Evolutionary conservation across 2,113 vertebrate species (phyloP).

Genomic region (Pavo muticus): DNA sequence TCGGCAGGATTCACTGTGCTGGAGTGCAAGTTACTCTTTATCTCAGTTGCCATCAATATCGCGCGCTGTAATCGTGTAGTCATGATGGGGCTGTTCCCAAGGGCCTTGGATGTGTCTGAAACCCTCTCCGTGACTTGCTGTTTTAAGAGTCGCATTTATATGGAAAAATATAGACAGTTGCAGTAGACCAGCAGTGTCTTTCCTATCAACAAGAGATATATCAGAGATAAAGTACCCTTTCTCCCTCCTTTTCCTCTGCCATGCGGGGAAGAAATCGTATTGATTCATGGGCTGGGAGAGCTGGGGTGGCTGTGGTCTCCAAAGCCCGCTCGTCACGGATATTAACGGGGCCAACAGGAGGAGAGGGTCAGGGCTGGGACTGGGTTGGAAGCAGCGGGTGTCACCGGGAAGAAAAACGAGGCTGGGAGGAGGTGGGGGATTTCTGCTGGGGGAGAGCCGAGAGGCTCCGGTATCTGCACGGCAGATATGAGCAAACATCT

Average conservation of each 20-base stretch:
- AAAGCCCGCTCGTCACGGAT: slow-evolving; percentile 27
- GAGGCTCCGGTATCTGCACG: neutral
- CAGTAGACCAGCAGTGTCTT: slow-evolving; percentile 51
- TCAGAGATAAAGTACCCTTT: slow-evolving; percentile 12
- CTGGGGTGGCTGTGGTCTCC: slow-evolving; percentile 11
- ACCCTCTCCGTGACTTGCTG: slow-evolving; percentile 51
- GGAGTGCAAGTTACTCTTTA: neutral
- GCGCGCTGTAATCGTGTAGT: neutral
- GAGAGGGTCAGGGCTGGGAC: neutral
- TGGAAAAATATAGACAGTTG: neutral
- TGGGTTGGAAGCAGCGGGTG: neutral
- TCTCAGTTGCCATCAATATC: slow-evolving; percentile 7
- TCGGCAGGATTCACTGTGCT: neutral
- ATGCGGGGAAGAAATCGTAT: neutral
- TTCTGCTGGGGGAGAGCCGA: neutral
- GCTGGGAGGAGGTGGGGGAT: neutral
- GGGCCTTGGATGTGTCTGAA: slow-evolving; percentile 18
- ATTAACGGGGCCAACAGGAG: slow-evolving; percentile 19
- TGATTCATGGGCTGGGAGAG: slow-evolving; percentile 50
- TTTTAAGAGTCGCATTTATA: slow-evolving; percentile 58
- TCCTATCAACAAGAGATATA: slow-evolving; percentile 35
- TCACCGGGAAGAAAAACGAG: neutral
- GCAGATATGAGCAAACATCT: slow-evolving; percentile 47
- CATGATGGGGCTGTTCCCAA: slow-evolving; percentile 36
- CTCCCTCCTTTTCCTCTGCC: neutral